These are phyloP conservation scores for Oncorhynchus clarkii DNA, from an alignment of 2,113 vertebrate genomes.

Conservation along the genomic window DNA sequence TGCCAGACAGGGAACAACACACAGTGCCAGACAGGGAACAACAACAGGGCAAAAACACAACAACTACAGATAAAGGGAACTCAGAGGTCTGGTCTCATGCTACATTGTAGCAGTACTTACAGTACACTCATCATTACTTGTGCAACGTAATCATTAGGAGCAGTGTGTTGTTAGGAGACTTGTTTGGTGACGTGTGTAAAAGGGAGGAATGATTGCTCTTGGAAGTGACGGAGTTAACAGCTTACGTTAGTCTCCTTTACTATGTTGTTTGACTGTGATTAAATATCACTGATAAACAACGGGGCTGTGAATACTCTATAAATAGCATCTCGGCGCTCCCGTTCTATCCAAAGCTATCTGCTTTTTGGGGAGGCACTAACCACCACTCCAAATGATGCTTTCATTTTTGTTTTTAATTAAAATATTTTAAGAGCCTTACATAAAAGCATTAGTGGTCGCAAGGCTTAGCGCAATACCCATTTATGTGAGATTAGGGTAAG, in stretches of 20 bases:
- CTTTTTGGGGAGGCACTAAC: slow-evolving; percentile 16
- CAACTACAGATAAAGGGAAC: not conserved
- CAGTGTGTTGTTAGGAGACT: too few species aligned
- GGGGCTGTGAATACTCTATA: slow-evolving; percentile 12
- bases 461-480: slow-evolving; percentile 30
- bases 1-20: too few species aligned
- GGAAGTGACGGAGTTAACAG: too few species aligned
- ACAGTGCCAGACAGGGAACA: too few species aligned
- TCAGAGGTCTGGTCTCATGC: too few species aligned
- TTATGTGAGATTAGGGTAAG: slow-evolving; percentile 44
- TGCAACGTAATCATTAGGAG: too few species aligned
- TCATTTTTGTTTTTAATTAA: slow-evolving; percentile 36
- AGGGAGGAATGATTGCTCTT: too few species aligned
- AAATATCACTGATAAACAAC: slow-evolving; percentile 24
- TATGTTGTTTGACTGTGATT: slow-evolving; percentile 14
- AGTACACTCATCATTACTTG: too few species aligned
- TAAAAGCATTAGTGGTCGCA: slow-evolving; percentile 45
- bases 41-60: too few species aligned
- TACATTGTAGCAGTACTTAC: too few species aligned
- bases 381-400: slow-evolving; percentile 23
- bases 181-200: too few species aligned
- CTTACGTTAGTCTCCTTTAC: not conserved
- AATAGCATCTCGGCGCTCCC: slow-evolving; percentile 4
- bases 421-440: slow-evolving; percentile 46
- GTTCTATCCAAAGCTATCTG: slow-evolving; percentile 18